Percentiles rank a stretch among this genome's conserved stretches.
phyloP scores from a whole-genome alignment of 2,888 invertebrate genomes.

The Taenaris catops region DNA sequence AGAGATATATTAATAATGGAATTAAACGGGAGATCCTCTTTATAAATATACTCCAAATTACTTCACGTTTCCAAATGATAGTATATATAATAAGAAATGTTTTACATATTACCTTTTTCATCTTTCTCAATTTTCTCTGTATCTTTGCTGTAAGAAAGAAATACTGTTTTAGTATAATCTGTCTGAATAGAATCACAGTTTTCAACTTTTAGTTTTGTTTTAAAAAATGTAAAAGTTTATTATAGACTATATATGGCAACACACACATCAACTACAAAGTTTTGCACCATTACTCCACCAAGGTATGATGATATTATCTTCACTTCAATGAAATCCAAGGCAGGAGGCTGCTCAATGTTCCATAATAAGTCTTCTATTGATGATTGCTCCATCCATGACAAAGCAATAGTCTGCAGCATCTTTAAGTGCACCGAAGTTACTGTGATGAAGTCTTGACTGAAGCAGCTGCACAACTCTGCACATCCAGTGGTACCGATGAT shows the following conservation, averaged over 20 bases:
- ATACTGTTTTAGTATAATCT: constrained; percentile 26
- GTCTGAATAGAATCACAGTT: too few relatives aligned
- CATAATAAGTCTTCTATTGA: neutral
- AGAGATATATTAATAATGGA: too few relatives aligned
- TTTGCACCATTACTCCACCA: constrained; percentile 71
- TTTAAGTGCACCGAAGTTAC: too few relatives aligned
- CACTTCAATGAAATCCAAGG: constrained; percentile 5
- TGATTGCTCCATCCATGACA: neutral
- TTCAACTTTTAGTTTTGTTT: too few relatives aligned
- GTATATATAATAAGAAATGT: neutral
- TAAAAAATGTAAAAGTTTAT: neutral
- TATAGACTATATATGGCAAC: neutral
- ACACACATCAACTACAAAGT: constrained; percentile 69
- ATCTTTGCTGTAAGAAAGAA: constrained; percentile 64
- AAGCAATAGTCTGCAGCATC: too few relatives aligned
- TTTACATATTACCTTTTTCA: constrained; percentile 47
- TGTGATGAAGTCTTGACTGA: neutral
- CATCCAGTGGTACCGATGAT: neutral
- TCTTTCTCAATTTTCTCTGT: constrained; percentile 57
- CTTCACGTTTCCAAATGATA: too few relatives aligned
- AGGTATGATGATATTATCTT: neutral
- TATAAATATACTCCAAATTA: too few relatives aligned
- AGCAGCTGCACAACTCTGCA: constrained; percentile 1
- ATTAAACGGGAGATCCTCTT: too few relatives aligned
- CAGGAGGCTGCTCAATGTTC: neutral